Conservation (phyloP, 1,140 invertebrate genomes). For the Venustaconcha ellipsiformis region DNA sequence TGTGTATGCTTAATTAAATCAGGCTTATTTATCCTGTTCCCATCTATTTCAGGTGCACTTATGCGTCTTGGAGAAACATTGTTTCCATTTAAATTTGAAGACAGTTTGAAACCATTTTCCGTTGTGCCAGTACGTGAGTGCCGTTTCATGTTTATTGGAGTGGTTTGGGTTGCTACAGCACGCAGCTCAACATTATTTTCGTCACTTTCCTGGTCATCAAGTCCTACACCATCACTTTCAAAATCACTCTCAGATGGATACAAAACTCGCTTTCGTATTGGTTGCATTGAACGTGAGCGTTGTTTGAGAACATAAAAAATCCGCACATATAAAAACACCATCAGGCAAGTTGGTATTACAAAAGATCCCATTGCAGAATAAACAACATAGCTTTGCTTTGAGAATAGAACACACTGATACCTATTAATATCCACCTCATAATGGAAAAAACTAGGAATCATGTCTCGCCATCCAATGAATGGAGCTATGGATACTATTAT, state of each 20-base stretch:
- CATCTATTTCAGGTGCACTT: not conserved
- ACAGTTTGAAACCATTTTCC: constrained; percentile 8
- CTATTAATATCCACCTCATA: constrained; percentile 50
- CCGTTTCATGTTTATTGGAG: constrained; percentile 29
- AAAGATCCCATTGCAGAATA: constrained; percentile 96
- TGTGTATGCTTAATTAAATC: constrained; percentile 9
- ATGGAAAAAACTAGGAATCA: constrained; percentile 57
- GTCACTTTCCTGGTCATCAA: constrained; percentile 36
- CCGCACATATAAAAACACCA: constrained; percentile 96
- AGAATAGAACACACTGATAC: constrained; percentile 66
- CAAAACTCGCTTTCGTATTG: constrained; percentile 29
- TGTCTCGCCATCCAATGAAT: constrained; percentile 66
- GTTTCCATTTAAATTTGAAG: constrained; percentile 2
- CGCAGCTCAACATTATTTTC: constrained; percentile 26
- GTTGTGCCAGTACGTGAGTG: constrained; percentile 1
- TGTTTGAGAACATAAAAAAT: constrained; percentile 82
- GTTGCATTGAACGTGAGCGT: constrained; percentile 43
- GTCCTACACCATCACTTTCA: constrained; percentile 34
- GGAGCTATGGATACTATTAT: constrained; percentile 66
- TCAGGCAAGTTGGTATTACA: constrained; percentile 95
- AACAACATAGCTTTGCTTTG: constrained; percentile 87
- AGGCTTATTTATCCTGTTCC: constrained; percentile 11
- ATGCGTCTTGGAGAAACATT: constrained; percentile 1
- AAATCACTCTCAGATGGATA: constrained; percentile 38
- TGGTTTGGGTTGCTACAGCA: constrained; percentile 40